phyloP scores from a whole-genome alignment of 92 coral and sea anemone genomes.

The Parazoanthus atlanticus region DNA sequence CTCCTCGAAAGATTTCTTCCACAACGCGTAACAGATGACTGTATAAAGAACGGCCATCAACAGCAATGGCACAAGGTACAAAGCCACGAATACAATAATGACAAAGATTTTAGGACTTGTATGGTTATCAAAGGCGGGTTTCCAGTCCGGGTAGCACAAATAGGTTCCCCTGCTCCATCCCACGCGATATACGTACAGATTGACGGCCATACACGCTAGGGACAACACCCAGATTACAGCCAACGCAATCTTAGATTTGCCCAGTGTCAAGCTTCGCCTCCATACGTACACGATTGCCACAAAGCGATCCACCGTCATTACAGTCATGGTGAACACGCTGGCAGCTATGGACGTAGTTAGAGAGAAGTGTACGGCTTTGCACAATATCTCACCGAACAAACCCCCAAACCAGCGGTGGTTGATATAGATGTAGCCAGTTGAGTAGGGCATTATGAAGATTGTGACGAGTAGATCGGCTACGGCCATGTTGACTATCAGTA shows the following conservation, averaged over 20 bases:
- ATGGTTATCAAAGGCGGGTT: constrained; percentile 53
- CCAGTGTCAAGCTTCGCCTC: constrained; percentile 68
- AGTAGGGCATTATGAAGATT: constrained; percentile 79
- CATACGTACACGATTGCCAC: constrained; percentile 81
- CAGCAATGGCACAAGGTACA: constrained; percentile 75
- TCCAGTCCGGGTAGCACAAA: constrained; percentile 75
- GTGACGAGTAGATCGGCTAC: constrained; percentile 83
- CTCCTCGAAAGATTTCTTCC: constrained; percentile 63
- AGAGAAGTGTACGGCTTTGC: constrained; percentile 74
- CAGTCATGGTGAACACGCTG: constrained; percentile 75
- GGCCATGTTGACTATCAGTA: constrained; percentile 87
- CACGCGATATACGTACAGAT: constrained; percentile 71
- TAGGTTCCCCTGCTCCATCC: constrained; percentile 32
- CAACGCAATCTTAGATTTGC: constrained; percentile 71
- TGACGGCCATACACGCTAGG: constrained; percentile 71
- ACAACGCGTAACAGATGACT: constrained; percentile 66
- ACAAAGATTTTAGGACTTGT: constrained; percentile 67
- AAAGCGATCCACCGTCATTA: constrained; percentile 80
- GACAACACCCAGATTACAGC: constrained; percentile 73
- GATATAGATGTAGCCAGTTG: constrained; percentile 66
- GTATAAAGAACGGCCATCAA: constrained; percentile 82
- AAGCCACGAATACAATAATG: constrained; percentile 62
- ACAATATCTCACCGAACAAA: constrained; percentile 70
- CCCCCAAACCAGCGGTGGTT: constrained; percentile 80
- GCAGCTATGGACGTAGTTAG: constrained; percentile 78